Evolutionary conservation across 2,113 vertebrate species (phyloP), one percentile per base, ranked within the genome.

Genomic region (Cochlearius cochlearius): DNA sequence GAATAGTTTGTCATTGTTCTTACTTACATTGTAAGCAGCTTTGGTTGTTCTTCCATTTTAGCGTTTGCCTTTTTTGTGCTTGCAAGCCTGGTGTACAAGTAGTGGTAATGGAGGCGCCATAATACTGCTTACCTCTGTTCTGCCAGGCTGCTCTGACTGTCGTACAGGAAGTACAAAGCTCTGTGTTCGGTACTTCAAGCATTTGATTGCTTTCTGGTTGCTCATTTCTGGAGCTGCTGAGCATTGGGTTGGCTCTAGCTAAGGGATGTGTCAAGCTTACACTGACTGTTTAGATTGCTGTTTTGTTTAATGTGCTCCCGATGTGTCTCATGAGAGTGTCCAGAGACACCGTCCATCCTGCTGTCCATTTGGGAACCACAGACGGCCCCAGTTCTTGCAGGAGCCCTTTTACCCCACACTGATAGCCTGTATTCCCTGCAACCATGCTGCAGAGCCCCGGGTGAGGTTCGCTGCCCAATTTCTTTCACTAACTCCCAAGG

Each of bases 61-160:
- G 34, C 3, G 49, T 86, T 94, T 78, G 14, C 15, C n/a, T 78
- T 88, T 91, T 96, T 25, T 76, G 98, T 98, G 97, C 15, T 56
- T 60, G 39, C 45, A 73, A 86, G 63, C 14, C 27, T 69, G 62
- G 6, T 55, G 8, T 10, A 15, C 13, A 29, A 72, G 12, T 7
- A 60, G 36, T 29, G 49, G 18, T 47, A 72, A 72, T 3, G 22
- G 43, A 82, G 32, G 13, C 41, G 27, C 41, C 7, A 9, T 41
- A 32, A 47, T 27, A 23, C 13, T 36, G 30, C 66, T 41, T n/a
- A 18, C 15, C 13, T 75, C 69, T 83, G 22, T 60, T 91, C 83
- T 89, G 36, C 10, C 58, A 60, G 36, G 49, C 59, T 56, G 30
- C 39, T 86, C 43, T 63, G 32, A n/a, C 43, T 82, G 3, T 71